phyloP scores from a whole-genome alignment of 1,140 invertebrate genomes.

The Cylas formicarius region DNA sequence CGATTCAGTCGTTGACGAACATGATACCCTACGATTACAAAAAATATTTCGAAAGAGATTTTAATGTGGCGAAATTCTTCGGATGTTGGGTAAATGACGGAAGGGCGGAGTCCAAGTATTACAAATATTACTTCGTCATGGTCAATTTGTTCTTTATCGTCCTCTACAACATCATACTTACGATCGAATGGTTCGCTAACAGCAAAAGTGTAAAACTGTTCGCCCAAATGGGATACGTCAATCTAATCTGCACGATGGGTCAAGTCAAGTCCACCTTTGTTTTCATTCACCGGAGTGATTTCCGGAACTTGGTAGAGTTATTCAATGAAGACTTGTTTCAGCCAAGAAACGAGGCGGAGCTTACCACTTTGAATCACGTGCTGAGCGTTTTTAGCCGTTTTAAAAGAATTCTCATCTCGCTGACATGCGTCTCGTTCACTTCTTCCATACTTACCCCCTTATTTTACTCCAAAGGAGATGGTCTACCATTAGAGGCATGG shows the following conservation, averaged over 20 bases:
- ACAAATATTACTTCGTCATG: neutral
- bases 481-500: slow-evolving; percentile 6
- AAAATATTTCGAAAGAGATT: slow-evolving; percentile 7
- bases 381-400: neutral
- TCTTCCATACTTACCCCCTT: neutral
- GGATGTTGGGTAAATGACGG: slow-evolving; percentile 1
- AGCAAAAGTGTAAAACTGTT: neutral
- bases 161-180: slow-evolving; percentile 1
- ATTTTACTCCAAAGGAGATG: slow-evolving; percentile 3
- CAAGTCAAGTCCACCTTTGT: slow-evolving; percentile 4
- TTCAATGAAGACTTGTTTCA: slow-evolving; percentile 3
- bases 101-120: neutral
- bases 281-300: neutral
- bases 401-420: neutral
- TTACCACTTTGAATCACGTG: neutral
- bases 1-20: no score
- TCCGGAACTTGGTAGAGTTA: neutral
- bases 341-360: slow-evolving; percentile 1
- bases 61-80: neutral
- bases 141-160: slow-evolving; percentile 2
- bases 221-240: slow-evolving; percentile 3
- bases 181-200: neutral
- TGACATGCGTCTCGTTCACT: neutral
- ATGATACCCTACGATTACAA: no score
- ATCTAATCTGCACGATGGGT: neutral